These are phyloP conservation scores for Aradophagus sp. DNA, from an alignment of 1,140 invertebrate species.

Conservation along the genomic window DNA sequence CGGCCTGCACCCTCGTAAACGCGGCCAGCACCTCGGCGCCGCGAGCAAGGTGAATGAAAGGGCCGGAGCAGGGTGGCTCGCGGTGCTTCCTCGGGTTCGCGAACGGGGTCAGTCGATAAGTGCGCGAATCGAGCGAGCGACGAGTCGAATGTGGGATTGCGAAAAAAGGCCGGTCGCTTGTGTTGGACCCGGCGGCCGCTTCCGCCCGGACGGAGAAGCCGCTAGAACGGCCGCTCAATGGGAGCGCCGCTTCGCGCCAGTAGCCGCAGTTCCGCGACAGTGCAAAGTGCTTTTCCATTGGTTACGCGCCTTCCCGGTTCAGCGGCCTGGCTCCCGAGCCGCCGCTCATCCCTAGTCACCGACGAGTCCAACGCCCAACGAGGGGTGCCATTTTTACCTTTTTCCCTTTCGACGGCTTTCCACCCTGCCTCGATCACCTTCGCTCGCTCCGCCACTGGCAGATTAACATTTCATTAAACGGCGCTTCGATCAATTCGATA, in stretches of 20 bases:
- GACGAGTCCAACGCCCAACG: too few relatives aligned
- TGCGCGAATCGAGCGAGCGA: not conserved
- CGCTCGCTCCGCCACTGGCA: too few relatives aligned
- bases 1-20: slow-evolving; percentile 62
- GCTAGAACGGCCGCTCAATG: not conserved
- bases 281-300: slow-evolving; percentile 20
- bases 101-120: slow-evolving; percentile 1
- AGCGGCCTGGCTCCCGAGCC: too few relatives aligned
- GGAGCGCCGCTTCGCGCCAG: slow-evolving; percentile 31
- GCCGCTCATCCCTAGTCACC: too few relatives aligned
- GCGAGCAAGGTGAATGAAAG: not conserved
- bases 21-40: not conserved
- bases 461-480: too few relatives aligned
- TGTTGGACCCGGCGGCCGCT: not conserved
- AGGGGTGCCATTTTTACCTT: too few relatives aligned
- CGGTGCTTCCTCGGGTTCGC: not conserved
- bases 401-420: too few relatives aligned
- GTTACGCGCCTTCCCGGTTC: too few relatives aligned
- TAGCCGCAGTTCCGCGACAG: slow-evolving; percentile 8
- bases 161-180: not conserved
- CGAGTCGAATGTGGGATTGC: not conserved
- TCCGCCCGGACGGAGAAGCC: not conserved
- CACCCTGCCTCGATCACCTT: too few relatives aligned
- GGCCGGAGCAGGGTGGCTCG: not conserved
- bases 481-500: too few relatives aligned